A percentile compares a stretch with the other conserved stretches of the same genome.
These are phyloP conservation scores for Ophioninae sp. DNA, from an alignment of 2,888 invertebrate species.

Conservation along the genomic window DNA sequence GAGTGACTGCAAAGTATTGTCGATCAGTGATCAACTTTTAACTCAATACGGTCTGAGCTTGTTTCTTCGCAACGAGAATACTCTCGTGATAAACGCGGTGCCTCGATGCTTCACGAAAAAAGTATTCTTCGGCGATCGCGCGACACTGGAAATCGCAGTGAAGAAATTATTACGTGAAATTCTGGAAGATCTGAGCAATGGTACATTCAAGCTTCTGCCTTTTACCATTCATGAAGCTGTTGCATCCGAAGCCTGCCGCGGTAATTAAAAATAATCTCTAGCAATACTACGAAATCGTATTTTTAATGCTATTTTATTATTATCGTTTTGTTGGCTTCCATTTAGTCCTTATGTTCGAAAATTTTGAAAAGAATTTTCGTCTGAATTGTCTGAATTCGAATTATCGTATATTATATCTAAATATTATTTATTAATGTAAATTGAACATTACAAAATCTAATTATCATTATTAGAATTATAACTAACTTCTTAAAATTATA, in stretches of 20 bases:
- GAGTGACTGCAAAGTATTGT: constrained; percentile 64
- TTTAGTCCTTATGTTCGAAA: too few species aligned
- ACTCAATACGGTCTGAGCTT: constrained; percentile 84
- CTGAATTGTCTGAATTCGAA: too few species aligned
- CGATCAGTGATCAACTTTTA: constrained; percentile 81
- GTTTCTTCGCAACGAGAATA: constrained; percentile 79
- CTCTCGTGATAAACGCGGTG: constrained; percentile 82
- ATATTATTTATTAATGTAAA: too few species aligned
- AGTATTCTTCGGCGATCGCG: constrained; percentile 62
- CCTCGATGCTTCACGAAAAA: constrained; percentile 85
- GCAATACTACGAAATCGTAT: neutral
- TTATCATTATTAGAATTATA: too few species aligned
- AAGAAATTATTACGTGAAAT: constrained; percentile 84
- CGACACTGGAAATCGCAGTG: constrained; percentile 76
- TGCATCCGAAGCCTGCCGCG: constrained; percentile 86
- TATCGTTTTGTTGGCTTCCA: too few species aligned
- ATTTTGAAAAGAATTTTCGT: too few species aligned
- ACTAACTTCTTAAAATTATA: too few species aligned
- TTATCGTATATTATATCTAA: too few species aligned
- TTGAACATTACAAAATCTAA: too few species aligned
- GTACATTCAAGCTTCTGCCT: constrained; percentile 82
- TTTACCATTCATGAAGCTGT: constrained; percentile 82
- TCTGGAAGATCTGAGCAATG: constrained; percentile 82
- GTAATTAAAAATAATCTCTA: constrained; percentile 76
- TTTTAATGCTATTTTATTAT: too few species aligned